phyloP scores from a whole-genome alignment of 2,797 vertebrate genomes.

The Phylloscopus collybita region DNA sequence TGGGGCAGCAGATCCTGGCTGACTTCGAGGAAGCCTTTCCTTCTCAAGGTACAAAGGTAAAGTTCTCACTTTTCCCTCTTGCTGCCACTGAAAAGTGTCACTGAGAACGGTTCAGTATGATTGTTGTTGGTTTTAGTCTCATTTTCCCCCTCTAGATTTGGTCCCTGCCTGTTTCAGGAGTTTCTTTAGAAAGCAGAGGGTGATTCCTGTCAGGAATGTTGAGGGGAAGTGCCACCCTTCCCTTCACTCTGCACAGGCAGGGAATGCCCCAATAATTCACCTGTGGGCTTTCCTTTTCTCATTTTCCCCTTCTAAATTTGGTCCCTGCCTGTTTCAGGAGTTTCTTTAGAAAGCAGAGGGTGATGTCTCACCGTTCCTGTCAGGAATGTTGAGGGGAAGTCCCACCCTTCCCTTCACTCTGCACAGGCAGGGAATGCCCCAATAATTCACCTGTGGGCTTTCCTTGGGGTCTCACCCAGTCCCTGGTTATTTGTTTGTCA shows the following conservation, averaged over 20 bases:
- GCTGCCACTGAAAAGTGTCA: not conserved
- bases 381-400: not conserved
- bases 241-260: not conserved
- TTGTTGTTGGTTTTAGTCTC: not conserved
- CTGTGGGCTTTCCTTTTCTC: not conserved
- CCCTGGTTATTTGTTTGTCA: not conserved
- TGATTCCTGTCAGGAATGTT: not conserved
- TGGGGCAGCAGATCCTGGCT: conserved; percentile 96
- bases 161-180: not conserved
- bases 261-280: not conserved
- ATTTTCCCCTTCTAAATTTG: not conserved
- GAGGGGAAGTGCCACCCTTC: not conserved
- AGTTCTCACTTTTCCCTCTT: not conserved
- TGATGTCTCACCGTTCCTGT: no score
- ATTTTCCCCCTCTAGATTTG: not conserved
- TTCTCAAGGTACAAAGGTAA: conserved; percentile 95
- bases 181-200: not conserved
- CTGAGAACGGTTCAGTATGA: not conserved
- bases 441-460: rapidly evolving
- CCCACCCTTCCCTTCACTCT: not conserved
- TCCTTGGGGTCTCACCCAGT: not conserved
- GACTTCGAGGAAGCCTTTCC: conserved; percentile 98
- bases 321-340: not conserved
- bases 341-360: not conserved
- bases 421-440: not conserved